These are phyloP conservation scores for Coturnix japonica DNA, from an alignment of 2,113 vertebrate species.

Conservation along the genomic window DNA sequence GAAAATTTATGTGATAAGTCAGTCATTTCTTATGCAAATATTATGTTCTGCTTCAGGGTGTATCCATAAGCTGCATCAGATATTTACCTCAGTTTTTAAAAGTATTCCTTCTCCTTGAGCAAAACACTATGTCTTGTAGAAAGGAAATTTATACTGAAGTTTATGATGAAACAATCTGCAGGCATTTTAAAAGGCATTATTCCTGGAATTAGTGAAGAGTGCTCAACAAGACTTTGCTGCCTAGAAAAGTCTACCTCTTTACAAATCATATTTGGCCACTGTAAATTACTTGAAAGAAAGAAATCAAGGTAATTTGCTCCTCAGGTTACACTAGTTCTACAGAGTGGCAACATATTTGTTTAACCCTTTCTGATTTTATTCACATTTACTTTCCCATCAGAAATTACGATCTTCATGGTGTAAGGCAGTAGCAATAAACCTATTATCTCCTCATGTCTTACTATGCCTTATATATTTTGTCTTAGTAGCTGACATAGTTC, in stretches of 20 bases:
- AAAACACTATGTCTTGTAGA: neutral
- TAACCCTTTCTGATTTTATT: neutral
- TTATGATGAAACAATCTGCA: slow-evolving; percentile 12
- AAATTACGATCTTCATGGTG: neutral
- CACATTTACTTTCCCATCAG: neutral
- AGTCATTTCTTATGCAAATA: slow-evolving; percentile 61
- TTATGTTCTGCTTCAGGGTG: slow-evolving; percentile 35
- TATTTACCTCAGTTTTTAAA: slow-evolving; percentile 59
- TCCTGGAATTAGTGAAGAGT: neutral
- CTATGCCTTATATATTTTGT: neutral
- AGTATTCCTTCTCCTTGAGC: neutral
- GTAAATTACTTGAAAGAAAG: neutral
- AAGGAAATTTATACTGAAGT: slow-evolving; percentile 18
- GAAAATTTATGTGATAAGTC: slow-evolving; percentile 44
- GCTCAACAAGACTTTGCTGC: neutral
- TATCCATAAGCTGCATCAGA: slow-evolving; percentile 42
- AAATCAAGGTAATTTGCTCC: neutral
- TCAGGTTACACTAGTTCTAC: neutral
- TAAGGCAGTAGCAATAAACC: neutral
- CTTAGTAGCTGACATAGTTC: neutral
- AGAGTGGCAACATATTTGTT: neutral
- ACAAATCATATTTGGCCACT: neutral
- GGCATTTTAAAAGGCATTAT: slow-evolving; percentile 40
- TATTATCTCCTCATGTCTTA: neutral
- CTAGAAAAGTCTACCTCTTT: neutral